Evolutionary conservation across 2,888 invertebrate species (phyloP).

Genomic region (Corbicula japonica): DNA sequence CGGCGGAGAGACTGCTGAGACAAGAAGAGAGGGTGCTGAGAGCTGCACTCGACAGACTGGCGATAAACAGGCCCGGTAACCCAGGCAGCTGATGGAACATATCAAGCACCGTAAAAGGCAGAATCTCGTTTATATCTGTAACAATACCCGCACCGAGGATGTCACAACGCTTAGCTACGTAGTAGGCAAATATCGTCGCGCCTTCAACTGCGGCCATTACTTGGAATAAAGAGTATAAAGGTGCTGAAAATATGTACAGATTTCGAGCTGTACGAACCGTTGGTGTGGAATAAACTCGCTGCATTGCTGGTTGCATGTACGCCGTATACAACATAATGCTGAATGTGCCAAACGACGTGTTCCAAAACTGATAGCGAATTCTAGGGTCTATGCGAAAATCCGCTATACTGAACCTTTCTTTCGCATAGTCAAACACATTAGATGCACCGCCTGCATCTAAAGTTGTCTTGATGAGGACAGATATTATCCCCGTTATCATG

Average conservation of each 20-base stretch:
- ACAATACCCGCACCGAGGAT: constrained; percentile 12
- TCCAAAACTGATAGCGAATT: constrained; percentile 25
- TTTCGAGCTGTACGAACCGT: constrained; percentile 10
- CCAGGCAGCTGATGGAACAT: constrained; percentile 25
- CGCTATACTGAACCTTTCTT: background rate
- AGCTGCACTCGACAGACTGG: constrained; percentile 35
- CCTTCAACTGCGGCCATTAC: constrained; percentile 16
- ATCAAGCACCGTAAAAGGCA: constrained; percentile 23
- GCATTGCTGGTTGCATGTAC: constrained; percentile 18
- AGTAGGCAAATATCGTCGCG: constrained; percentile 28
- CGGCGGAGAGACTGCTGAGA: constrained; percentile 29
- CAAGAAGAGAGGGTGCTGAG: constrained; percentile 42
- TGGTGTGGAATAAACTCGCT: constrained; percentile 23
- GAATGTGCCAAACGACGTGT: constrained; percentile 7
- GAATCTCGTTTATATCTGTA: constrained; percentile 20
- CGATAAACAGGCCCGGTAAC: constrained; percentile 38
- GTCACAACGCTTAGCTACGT: constrained; percentile 16
- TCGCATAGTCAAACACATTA: background rate
- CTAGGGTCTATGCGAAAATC: constrained; percentile 18
- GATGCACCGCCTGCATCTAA: constrained; percentile 29
- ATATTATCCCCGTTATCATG: constrained; percentile 30
- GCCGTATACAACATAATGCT: constrained; percentile 7
- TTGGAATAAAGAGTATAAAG: constrained; percentile 17
- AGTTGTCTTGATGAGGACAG: constrained; percentile 17
- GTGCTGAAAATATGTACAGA: constrained; percentile 1